Evolutionary conservation across 2,888 invertebrate species (phyloP).

Genomic region (Lordiphosa fenestrarum): DNA sequence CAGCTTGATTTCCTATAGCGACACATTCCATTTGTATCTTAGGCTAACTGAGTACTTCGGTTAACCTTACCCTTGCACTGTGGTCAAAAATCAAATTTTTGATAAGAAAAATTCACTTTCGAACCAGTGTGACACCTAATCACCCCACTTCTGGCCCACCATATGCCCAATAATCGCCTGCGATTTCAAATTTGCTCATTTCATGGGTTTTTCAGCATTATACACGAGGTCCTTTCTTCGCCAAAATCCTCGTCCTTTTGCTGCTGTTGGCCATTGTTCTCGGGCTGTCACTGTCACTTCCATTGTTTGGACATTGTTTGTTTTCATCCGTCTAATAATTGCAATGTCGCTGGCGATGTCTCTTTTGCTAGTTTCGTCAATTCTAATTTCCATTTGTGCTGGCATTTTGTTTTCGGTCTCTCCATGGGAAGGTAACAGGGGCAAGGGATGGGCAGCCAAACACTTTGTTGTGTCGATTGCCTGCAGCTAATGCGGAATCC

Average conservation of each 20-base stretch:
- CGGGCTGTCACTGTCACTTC: constrained; percentile 41
- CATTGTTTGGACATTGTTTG: constrained; percentile 33
- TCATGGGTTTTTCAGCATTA: constrained; percentile 54
- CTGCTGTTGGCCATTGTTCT: constrained; percentile 32
- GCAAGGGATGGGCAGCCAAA: constrained; percentile 18
- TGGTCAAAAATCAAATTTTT: too few species aligned
- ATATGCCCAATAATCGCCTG: constrained; percentile 30
- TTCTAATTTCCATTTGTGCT: constrained; percentile 50
- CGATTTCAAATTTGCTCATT: constrained; percentile 62
- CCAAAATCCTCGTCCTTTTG: constrained; percentile 28
- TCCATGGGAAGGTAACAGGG: constrained; percentile 21
- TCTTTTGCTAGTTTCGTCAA: constrained; percentile 42
- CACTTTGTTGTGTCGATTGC: constrained; percentile 36
- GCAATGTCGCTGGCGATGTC: constrained; percentile 45
- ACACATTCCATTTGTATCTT: too few species aligned
- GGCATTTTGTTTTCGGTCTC: constrained; percentile 1
- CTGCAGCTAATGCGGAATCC: constrained; percentile 61
- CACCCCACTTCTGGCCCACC: constrained; percentile 17
- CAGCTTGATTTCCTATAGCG: too few species aligned
- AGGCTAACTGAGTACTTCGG: too few species aligned
- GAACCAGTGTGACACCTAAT: constrained; percentile 4
- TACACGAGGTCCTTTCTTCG: constrained; percentile 40
- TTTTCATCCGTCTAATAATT: constrained; percentile 53
- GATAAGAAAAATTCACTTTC: too few species aligned
- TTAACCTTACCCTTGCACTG: too few species aligned